Conservation (phyloP, 2,888 invertebrate species). For the Macrosiphum euphorbiae region DNA sequence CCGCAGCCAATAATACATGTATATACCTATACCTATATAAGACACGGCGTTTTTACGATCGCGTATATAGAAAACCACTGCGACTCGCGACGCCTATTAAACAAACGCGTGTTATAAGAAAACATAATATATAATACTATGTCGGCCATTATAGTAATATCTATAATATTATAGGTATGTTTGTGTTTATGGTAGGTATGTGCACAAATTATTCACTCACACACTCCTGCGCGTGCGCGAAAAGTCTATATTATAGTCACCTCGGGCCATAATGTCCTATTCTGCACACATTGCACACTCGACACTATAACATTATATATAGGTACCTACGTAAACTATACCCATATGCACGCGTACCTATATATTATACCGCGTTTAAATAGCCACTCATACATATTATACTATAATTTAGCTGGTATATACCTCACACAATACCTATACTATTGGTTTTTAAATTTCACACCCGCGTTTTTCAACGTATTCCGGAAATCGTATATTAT, state of each 20-base stretch:
- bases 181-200: not conserved
- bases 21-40: not conserved
- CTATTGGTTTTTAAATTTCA: not conserved
- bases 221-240: not conserved
- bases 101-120: constrained; percentile 8
- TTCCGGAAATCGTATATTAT: not conserved
- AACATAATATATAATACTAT: not conserved
- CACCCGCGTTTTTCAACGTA: not conserved
- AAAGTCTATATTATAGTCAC: constrained; percentile 20
- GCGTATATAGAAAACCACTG: not conserved
- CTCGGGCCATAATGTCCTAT: not conserved
- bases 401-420: not conserved
- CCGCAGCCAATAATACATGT: not conserved
- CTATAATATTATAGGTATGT: not conserved
- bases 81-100: not conserved
- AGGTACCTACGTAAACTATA: not conserved
- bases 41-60: not conserved
- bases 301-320: not conserved
- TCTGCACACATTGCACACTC: not conserved
- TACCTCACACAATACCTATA: not conserved
- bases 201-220: not conserved
- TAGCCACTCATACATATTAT: not conserved
- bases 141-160: not conserved
- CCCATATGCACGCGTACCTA: not conserved
- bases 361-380: not conserved